Evolutionary conservation across 2,888 invertebrate species (phyloP).

Genomic region (Ypsolopha scabrella): DNA sequence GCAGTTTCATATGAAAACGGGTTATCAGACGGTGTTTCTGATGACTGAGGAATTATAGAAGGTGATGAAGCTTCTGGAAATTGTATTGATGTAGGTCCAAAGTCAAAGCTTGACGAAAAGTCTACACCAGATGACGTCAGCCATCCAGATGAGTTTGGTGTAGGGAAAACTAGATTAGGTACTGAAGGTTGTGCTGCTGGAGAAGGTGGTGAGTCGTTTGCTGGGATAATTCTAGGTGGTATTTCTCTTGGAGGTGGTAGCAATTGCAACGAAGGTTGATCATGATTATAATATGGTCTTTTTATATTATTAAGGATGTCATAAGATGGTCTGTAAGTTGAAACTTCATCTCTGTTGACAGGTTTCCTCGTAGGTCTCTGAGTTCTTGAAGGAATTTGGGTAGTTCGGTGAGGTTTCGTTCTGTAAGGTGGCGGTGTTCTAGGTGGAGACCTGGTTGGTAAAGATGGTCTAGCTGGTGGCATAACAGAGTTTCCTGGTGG

Average conservation of each 20-base stretch:
- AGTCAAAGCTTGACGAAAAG: slow-evolving; percentile 52
- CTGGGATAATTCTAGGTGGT: slow-evolving; percentile 26
- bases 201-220: background rate
- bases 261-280: slow-evolving; percentile 50
- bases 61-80: slow-evolving; percentile 30
- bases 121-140: slow-evolving; percentile 53
- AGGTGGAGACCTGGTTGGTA: slow-evolving; percentile 31
- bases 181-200: slow-evolving; percentile 17
- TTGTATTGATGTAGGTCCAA: slow-evolving; percentile 42
- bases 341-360: slow-evolving; percentile 34
- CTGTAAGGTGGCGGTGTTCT: slow-evolving; percentile 45
- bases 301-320: slow-evolving; percentile 47
- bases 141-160: slow-evolving; percentile 55
- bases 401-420: slow-evolving; percentile 42
- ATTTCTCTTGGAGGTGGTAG: slow-evolving; percentile 47
- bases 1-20: background rate
- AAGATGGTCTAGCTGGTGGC: slow-evolving; percentile 7
- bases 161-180: slow-evolving; percentile 50
- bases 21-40: slow-evolving; percentile 16
- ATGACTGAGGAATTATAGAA: slow-evolving; percentile 20
- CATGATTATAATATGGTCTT: slow-evolving; percentile 39
- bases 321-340: slow-evolving; percentile 54
- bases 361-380: slow-evolving; percentile 45
- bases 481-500: slow-evolving; percentile 43
- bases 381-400: slow-evolving; percentile 29